These are phyloP conservation scores for Phorcus lineatus DNA, from an alignment of 2,888 invertebrate genomes.

Conservation along the genomic window DNA sequence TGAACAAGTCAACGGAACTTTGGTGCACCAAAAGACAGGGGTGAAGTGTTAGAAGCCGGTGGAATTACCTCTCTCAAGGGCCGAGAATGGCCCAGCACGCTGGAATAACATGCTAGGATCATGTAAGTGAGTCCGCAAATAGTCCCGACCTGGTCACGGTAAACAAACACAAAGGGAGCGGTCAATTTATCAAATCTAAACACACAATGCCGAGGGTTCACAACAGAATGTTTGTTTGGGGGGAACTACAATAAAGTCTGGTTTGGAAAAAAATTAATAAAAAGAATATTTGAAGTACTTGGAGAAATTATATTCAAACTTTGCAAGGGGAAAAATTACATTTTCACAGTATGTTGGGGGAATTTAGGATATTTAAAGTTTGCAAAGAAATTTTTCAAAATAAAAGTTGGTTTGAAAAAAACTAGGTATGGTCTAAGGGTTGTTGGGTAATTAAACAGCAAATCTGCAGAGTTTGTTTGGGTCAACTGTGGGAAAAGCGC, in stretches of 20 bases:
- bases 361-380: too few species aligned
- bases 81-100: conserved; percentile 21
- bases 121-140: conserved; percentile 28
- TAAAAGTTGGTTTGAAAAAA: too few species aligned
- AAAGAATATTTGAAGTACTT: too few species aligned
- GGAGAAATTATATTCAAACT: not conserved
- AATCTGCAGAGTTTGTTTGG: too few species aligned
- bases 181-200: not conserved
- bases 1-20: too few species aligned
- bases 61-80: conserved; percentile 32
- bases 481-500: too few species aligned
- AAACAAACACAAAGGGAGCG: conserved; percentile 3
- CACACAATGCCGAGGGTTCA: not conserved
- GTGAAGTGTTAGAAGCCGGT: not conserved
- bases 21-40: too few species aligned
- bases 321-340: not conserved
- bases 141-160: conserved; percentile 22
- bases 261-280: too few species aligned
- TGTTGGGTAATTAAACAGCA: too few species aligned
- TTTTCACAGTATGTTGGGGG: not conserved
- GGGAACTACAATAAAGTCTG: not conserved
- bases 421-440: too few species aligned
- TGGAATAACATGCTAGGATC: conserved; percentile 27
- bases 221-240: not conserved
- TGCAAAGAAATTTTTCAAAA: too few species aligned